Base-by-base conservation (phyloP, 2,113 vertebrate species). In the Oryzias curvinotus region DNA sequence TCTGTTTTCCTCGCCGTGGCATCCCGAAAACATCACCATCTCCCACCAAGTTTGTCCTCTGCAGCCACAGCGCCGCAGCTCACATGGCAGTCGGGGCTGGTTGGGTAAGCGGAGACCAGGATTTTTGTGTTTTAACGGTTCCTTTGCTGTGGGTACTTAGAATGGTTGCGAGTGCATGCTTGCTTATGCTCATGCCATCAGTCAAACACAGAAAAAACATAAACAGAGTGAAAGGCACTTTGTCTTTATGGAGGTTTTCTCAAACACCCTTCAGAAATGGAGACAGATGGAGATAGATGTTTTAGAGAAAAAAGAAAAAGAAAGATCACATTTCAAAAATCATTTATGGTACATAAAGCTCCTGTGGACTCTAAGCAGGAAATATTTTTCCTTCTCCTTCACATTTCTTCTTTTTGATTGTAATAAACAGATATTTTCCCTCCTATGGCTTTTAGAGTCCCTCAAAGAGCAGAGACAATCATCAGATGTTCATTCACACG, bases 41-140 rank as follows among this genome's bases (percentile, higher is more conserved):
- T 82, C 78, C 85, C 85, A 85, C 85, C 83, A 80, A 84, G 85
- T 89, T 90, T 89, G 83, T 83, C 77, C 85, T 85, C 73, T 52
- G 80, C 77, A 48, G 78, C 85, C 81, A 26, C 73, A 61, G n/a
- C n/a, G n/a, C n/a, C n/a, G n/a, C n/a, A n/a, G 60, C 73, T 84
- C 81, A 78, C 90, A 85, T 80, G 80, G 69, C 64, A 84, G 75
- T 68, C 80, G 65, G 65, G 57, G 59, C 63, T 60, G 49, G 77
- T 65, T 0, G 69, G 53, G 63, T 68, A 47, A 82, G 67, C 42
- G 54, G 28, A 28, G 52, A 63, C 53, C 53, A 47, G 55, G 19
- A 25, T 57, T 57, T 64, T 65, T 57, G 15, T 46, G 44, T 53
- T 60, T 56, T 23, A 44, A 41, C 25, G 55, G 18, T 64, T 78